These are phyloP conservation scores for Ecliptopera silaceata DNA, from an alignment of 2,888 invertebrate genomes.

Conservation along the genomic window DNA sequence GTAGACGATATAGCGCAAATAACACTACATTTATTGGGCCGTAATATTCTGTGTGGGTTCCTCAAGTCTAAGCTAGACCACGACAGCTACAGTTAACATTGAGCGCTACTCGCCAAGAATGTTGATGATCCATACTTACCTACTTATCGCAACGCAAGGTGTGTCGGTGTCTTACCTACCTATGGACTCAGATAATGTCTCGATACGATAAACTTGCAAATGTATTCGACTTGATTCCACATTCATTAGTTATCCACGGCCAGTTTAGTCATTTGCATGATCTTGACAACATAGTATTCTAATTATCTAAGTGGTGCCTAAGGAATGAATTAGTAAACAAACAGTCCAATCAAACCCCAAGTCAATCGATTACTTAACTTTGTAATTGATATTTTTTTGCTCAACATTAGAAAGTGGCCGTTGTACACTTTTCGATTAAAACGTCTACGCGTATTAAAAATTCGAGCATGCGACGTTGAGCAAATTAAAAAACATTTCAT, in stretches of 20 bases:
- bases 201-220: conserved; percentile 40
- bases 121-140: conserved; percentile 53
- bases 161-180: conserved; percentile 27
- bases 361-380: conserved; percentile 27
- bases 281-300: conserved; percentile 30
- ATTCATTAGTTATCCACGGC: conserved; percentile 32
- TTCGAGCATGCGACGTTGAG: conserved; percentile 44
- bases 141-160: conserved; percentile 41
- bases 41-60: neutral
- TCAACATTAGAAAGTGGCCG: conserved; percentile 60
- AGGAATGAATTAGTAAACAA: conserved; percentile 13
- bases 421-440: conserved; percentile 52
- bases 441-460: conserved; percentile 60
- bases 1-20: neutral
- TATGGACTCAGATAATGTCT: conserved; percentile 43
- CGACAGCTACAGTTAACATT: conserved; percentile 34
- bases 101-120: conserved; percentile 60
- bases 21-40: neutral
- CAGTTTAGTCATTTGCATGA: conserved; percentile 28
- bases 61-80: conserved; percentile 24
- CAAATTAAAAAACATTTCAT: conserved; percentile 48
- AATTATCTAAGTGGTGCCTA: neutral
- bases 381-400: conserved; percentile 33
- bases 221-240: conserved; percentile 35
- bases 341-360: conserved; percentile 7